phyloP scores from a whole-genome alignment of 2,113 vertebrate genomes.

The Benitochromis conjunctus region DNA sequence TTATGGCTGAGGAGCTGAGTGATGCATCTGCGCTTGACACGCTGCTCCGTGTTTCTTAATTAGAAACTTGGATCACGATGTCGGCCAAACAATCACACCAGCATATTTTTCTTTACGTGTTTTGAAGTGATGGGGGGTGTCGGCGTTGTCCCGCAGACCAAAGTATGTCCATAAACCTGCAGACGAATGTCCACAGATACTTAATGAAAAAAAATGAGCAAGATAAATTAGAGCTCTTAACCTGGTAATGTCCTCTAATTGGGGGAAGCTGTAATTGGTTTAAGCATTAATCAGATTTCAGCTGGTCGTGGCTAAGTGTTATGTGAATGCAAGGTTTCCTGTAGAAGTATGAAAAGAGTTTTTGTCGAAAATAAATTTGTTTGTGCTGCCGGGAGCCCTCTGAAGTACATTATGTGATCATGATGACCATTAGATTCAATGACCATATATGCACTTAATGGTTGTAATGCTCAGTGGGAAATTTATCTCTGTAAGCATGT shows the following conservation, averaged over 20 bases:
- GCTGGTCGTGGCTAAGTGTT: constrained; percentile 63
- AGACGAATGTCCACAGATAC: constrained; percentile 47
- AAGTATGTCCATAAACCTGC: constrained; percentile 42
- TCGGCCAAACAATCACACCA: constrained; percentile 32
- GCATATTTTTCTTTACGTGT: constrained; percentile 30
- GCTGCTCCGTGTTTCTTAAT: constrained; percentile 64
- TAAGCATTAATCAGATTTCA: constrained; percentile 73
- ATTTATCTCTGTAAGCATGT: constrained; percentile 59
- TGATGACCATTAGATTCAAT: constrained; percentile 73
- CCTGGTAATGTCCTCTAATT: constrained; percentile 75
- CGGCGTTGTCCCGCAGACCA: not conserved
- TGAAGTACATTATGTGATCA: constrained; percentile 70
- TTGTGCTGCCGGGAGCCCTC: constrained; percentile 75
- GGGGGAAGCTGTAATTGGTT: constrained; percentile 74
- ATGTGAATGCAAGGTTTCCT: constrained; percentile 56
- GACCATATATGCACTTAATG: constrained; percentile 82
- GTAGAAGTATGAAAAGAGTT: constrained; percentile 67
- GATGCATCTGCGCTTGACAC: constrained; percentile 53
- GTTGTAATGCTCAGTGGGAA: constrained; percentile 6
- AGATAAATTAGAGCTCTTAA: constrained; percentile 71
- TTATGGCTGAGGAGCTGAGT: constrained; percentile 49
- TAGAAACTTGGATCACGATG: constrained; percentile 52
- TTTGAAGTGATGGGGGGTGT: not conserved
- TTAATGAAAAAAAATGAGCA: constrained; percentile 36
- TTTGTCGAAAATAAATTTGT: constrained; percentile 77